These are phyloP conservation scores for Eulemur mongoz DNA, from an alignment of 2,797 vertebrate species.

Conservation along the genomic window DNA sequence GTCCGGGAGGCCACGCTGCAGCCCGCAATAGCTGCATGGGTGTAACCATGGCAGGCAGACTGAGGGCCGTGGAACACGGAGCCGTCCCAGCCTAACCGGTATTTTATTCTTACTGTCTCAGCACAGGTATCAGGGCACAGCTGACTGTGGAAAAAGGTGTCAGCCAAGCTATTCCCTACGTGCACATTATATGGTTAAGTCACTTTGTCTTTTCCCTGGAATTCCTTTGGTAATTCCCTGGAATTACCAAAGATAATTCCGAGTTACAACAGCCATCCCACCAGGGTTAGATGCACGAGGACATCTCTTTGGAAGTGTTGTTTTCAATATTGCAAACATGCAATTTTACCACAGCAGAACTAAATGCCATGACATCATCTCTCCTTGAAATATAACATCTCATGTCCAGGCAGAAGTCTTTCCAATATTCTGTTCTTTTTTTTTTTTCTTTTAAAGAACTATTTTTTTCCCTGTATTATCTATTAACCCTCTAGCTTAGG, in stretches of 20 bases:
- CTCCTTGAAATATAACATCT: neutral
- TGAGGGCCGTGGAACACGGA: neutral
- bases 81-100: neutral
- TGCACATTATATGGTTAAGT: neutral
- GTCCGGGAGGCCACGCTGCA: neutral
- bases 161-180: neutral
- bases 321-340: conserved; percentile 16
- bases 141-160: neutral
- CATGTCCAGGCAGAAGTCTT: neutral
- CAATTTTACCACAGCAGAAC: conserved; percentile 51
- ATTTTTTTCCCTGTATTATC: conserved; percentile 15
- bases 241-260: neutral
- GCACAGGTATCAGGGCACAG: neutral
- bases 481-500: conserved; percentile 19
- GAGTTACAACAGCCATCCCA: neutral
- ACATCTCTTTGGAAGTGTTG: neutral
- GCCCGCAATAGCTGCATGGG: neutral
- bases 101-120: neutral
- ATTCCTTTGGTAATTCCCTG: too few relatives aligned
- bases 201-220: neutral
- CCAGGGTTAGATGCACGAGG: neutral
- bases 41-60: neutral
- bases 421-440: neutral
- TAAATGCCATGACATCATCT: conserved; percentile 39
- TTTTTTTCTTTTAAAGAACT: neutral